phyloP scores from a whole-genome alignment of 92 coral and sea anemone species.

The Umimayanthus kanabou region DNA sequence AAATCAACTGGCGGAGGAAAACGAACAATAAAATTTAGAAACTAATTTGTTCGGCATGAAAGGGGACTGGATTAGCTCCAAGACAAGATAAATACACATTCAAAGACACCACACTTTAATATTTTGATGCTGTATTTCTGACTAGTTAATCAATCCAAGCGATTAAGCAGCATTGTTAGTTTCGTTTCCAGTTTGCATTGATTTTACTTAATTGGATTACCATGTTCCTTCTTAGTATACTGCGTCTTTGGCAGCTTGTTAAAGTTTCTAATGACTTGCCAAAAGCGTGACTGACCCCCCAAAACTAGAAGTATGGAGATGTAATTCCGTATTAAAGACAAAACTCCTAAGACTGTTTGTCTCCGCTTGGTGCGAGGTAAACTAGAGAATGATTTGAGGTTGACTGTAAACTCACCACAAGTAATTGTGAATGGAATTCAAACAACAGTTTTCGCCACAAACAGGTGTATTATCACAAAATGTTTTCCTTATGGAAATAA shows the following conservation, averaged over 20 bases:
- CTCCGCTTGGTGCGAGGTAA: constrained; percentile 15
- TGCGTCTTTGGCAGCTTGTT: not conserved
- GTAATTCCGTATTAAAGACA: not conserved
- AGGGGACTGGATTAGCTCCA: constrained; percentile 38
- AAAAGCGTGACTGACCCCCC: not conserved
- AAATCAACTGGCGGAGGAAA: constrained; percentile 40
- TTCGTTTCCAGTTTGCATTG: constrained; percentile 9
- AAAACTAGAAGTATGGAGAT: constrained; percentile 7
- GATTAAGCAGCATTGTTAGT: constrained; percentile 29
- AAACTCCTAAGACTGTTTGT: not conserved
- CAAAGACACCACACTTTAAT: constrained; percentile 39
- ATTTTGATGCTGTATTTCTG: constrained; percentile 7
- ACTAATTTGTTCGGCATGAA: constrained; percentile 61
- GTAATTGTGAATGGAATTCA: constrained; percentile 39
- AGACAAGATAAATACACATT: constrained; percentile 52
- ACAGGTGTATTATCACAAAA: constrained; percentile 20
- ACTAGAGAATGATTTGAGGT: constrained; percentile 2
- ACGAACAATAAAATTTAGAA: constrained; percentile 55
- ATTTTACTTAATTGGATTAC: constrained; percentile 36
- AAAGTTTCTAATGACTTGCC: constrained; percentile 9
- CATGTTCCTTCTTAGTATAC: not conserved
- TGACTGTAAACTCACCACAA: not conserved
- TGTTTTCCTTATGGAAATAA: constrained; percentile 13
- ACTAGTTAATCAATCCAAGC: constrained; percentile 27
- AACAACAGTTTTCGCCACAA: constrained; percentile 21